Base-by-base conservation (phyloP, 2,797 vertebrate species). In the Bufotes viridis region DNA sequence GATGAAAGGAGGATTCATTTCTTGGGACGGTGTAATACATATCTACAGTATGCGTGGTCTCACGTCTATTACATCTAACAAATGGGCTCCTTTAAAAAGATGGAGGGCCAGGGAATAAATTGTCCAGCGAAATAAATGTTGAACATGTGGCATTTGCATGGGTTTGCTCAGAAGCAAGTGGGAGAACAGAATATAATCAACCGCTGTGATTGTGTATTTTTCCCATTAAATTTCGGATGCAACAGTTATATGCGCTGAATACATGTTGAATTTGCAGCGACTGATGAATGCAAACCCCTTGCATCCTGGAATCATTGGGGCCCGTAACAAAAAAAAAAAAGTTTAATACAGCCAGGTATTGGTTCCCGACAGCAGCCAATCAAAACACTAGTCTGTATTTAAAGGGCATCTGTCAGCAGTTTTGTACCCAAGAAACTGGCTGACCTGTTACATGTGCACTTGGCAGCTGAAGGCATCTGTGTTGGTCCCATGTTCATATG, bases 51-150 rank as follows among this genome's bases (percentile, higher is more conserved):
- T 42, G 42, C 42, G 34, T 76, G 58, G 24, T 78, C 86, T 57
- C 15, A 12, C 42, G 78, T 78, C 24, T 42, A 82, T 22, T 87
- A 81, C 24, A 60, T 63, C 70, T 83, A 74, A 76, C 78, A 87
- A 81, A 74, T 80, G 22, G 34, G 60, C 42, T 53, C 29, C 42
- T 75, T 82, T 82, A 63, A 53, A 34, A 76, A 53, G 58, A 57
- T 67, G 49, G 49, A 83, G 80, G 26, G 78, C 83, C 80, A 76
- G 72, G 69, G 55, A 58, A 82, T 63, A 87, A 67, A 82, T 78
- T 14, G 82, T 51, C 3, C 42, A n/a, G 49, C 75, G 34, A 75
- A 75, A 65, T 82, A 61, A 82, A 83, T 63, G 80, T 49, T 82
- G 34, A 1, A 87, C 51, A 18, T 57, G 24, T 63, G 49, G 10